Conservation (phyloP, 2,797 vertebrate species). For the Pogonophryne albipinna region DNA sequence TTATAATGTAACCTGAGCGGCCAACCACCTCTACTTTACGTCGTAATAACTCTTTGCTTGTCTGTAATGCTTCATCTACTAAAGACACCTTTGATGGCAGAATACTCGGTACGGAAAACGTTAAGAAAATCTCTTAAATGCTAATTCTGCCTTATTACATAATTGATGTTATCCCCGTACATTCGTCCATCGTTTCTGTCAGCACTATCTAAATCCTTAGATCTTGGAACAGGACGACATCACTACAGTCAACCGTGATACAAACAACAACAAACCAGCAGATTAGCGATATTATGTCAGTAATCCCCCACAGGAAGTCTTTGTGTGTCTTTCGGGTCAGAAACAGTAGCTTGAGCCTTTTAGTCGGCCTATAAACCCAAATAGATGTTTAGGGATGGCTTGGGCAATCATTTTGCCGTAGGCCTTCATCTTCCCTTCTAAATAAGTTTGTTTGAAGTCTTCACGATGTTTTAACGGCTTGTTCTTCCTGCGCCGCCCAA, state of each 20-base stretch:
- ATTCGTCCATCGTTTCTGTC: background rate
- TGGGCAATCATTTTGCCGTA: background rate
- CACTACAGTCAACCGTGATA: too few species aligned
- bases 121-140: background rate
- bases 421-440: background rate
- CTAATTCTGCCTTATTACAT: background rate
- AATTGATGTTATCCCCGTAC: background rate
- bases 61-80: background rate
- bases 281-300: too few species aligned
- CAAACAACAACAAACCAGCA: too few species aligned
- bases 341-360: background rate
- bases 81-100: background rate
- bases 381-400: background rate
- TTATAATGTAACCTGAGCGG: background rate
- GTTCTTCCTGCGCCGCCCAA: background rate
- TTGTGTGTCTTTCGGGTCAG: background rate
- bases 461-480: background rate
- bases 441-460: background rate
- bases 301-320: too few species aligned
- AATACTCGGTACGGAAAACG: background rate
- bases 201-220: background rate
- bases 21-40: background rate
- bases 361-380: background rate
- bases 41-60: too few species aligned
- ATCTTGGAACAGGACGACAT: background rate